Evolutionary conservation across 1,140 invertebrate species (phyloP).

Genomic region (Cyphomyrmex costatus): DNA sequence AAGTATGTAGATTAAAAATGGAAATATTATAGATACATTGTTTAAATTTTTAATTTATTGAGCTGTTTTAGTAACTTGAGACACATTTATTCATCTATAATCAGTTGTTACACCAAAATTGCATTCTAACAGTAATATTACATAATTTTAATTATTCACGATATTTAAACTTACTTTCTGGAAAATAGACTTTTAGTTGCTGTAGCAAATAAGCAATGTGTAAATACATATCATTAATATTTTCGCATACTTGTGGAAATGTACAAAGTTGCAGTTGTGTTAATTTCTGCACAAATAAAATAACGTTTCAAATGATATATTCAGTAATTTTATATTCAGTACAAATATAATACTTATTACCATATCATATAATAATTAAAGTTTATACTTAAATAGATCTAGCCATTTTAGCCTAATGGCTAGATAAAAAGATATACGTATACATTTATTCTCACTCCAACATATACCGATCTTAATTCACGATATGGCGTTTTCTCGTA

Average conservation of each 20-base stretch:
- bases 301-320: neutral
- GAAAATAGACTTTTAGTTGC: too few relatives aligned
- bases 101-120: too few relatives aligned
- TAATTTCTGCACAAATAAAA: neutral
- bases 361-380: neutral
- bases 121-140: too few relatives aligned
- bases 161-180: too few relatives aligned
- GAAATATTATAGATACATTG: too few relatives aligned
- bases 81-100: too few relatives aligned
- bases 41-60: too few relatives aligned
- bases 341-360: neutral
- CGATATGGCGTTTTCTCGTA: neutral
- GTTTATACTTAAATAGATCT: neutral
- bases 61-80: too few relatives aligned
- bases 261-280: neutral
- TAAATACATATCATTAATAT: neutral
- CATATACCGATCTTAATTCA: constrained; percentile 27
- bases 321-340: constrained; percentile 3
- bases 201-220: too few relatives aligned
- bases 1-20: too few relatives aligned
- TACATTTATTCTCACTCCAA: neutral
- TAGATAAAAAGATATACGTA: neutral
- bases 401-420: neutral
- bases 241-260: neutral
- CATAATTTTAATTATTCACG: too few relatives aligned